Evolutionary conservation across 1,140 invertebrate genomes (phyloP), one percentile per base, ranked within the genome.

Genomic region (Hycleus phaleratus): DNA sequence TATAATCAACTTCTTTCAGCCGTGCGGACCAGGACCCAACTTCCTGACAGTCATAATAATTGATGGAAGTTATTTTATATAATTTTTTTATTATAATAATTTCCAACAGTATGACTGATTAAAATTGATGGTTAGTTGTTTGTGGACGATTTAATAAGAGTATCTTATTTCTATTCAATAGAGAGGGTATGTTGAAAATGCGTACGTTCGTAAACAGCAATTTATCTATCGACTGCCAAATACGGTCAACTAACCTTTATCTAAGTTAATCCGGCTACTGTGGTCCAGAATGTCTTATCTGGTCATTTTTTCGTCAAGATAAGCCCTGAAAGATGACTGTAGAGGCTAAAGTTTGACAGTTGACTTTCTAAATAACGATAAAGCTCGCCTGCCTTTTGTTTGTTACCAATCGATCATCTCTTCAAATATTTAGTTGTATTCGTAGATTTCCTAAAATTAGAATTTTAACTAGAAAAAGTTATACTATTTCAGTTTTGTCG

Each of bases 271-370:
- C 61, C 58, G 56, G 60, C 61, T 46, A 58, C 49, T 56, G 54
- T 56, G 61, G 61, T 51, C 32, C 44, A 46, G 26, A 38, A 60
- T 43, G 58, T 60, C 61, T 63, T 63, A 63, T 63, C 61, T 60
- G 46, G 52, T 57, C 46, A 58, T 50, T 38, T 60, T 51, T 53
- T 55, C 50, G 50, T 60, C 58, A 58, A 63, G 55, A 57, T 63
- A 62, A 58, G 46, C 43, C 53, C 61, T 62, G 61, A 62, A 62
- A 62, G 61, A 62, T 62, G 61, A 62, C 61, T 62, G 61, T 57
- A 40, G 52, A 59, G 57, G 61, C 53, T 58, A 53, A 59, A 62
- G 61, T 62, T 62, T 52, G 61, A 62, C 61, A 43, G 59, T 51
- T 32, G 46, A 50, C 61, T 62, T 57, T 62, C 59, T 62, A 59